These are phyloP conservation scores for Apodemia hepburni DNA, from an alignment of 2,888 invertebrate species.

Conservation along the genomic window DNA sequence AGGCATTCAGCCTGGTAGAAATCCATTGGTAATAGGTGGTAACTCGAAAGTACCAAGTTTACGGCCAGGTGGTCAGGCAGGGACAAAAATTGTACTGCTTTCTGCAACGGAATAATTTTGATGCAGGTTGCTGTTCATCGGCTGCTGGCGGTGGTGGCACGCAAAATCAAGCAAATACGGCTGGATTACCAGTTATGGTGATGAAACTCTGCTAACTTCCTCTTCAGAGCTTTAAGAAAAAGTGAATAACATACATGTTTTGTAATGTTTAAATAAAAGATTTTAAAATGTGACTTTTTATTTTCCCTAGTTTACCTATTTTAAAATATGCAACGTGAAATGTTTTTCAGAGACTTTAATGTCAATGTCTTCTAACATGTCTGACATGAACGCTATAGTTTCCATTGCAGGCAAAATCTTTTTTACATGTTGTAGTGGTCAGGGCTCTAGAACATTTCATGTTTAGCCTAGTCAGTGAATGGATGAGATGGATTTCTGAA, in stretches of 20 bases:
- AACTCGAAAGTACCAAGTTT: conserved; percentile 32
- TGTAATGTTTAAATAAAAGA: conserved; percentile 2
- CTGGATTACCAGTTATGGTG: conserved; percentile 57
- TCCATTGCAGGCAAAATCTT: too few relatives aligned
- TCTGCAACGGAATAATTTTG: conserved; percentile 44
- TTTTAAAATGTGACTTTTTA: neutral
- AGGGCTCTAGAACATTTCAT: too few relatives aligned
- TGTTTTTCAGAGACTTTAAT: too few relatives aligned
- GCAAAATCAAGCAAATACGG: conserved; percentile 44
- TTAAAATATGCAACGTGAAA: too few relatives aligned
- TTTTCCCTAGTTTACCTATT: too few relatives aligned
- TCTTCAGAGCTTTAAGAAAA: conserved; percentile 53
- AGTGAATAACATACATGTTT: conserved; percentile 43
- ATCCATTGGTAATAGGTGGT: conserved; percentile 38
- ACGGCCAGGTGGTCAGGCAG: conserved; percentile 21
- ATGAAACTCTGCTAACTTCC: conserved; percentile 64
- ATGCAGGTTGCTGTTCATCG: conserved; percentile 58
- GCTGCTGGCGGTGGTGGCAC: conserved; percentile 31
- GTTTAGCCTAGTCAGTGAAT: too few relatives aligned
- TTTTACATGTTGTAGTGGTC: too few relatives aligned
- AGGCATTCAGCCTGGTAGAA: conserved; percentile 52
- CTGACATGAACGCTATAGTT: too few relatives aligned
- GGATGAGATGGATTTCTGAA: too few relatives aligned
- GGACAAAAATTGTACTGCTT: conserved; percentile 46
- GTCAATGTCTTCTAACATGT: too few relatives aligned